Conservation (phyloP, 1,140 invertebrate genomes). For the Penaeus vannamei region DNA sequence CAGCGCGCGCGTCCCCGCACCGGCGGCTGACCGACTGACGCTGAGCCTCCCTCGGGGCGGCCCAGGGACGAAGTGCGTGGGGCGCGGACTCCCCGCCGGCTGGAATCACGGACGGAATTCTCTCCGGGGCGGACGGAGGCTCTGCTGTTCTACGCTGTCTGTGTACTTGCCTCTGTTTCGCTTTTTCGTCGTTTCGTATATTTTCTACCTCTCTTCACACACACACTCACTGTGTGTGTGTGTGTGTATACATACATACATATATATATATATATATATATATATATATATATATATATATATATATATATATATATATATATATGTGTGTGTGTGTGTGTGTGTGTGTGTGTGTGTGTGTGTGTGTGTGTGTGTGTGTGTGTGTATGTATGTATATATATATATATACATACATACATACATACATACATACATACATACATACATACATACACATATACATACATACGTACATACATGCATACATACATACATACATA, state of each 20-base stretch:
- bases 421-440: neutral
- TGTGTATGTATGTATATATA: constrained; percentile 20
- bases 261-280: neutral
- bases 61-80: too few relatives aligned
- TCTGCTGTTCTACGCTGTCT: too few relatives aligned
- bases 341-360: neutral
- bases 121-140: too few relatives aligned
- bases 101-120: too few relatives aligned
- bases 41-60: too few relatives aligned
- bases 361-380: neutral
- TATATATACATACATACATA: constrained; percentile 1
- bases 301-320: neutral
- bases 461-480: neutral
- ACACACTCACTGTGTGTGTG: too few relatives aligned
- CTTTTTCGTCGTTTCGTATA: too few relatives aligned
- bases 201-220: too few relatives aligned
- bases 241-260: neutral
- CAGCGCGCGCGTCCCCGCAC: too few relatives aligned
- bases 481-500: neutral
- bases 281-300: constrained; percentile 5
- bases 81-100: too few relatives aligned
- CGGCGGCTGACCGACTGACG: too few relatives aligned
- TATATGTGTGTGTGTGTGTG: neutral
- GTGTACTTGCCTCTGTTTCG: too few relatives aligned
- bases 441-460: neutral